Evolutionary conservation across 1,140 invertebrate species (phyloP), one percentile per base, ranked within the genome.

Genomic region (Temnothorax nylanderi): DNA sequence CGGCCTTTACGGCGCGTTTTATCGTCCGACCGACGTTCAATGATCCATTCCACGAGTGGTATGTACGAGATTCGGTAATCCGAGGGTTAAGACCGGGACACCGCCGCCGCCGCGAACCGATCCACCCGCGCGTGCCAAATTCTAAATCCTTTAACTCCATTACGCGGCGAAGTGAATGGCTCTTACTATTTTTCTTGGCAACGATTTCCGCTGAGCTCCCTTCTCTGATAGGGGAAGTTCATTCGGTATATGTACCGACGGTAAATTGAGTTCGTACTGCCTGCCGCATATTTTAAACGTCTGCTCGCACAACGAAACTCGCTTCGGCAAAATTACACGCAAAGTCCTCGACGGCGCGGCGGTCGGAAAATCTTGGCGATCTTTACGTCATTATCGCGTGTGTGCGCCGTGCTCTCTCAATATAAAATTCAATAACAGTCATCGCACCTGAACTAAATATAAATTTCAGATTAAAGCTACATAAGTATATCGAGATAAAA

Each of bases 141-240:
- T 82, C 80, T 82, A 82, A 72, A 82, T 82, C 67, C 67, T 82
- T 82, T 82, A 82, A 82, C 80, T 82, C 80, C 54, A 72, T 82
- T 82, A 82, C 65, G 80, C 37, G 67, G 67, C 54, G 41, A 82
- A 82, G 80, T 82, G 80, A 82, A 82, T 74, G 71, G 67, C 67
- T 82, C 80, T 82, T 82, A 82, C 80, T 81, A 81, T 81, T 72
- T 82, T 82, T 82, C 80, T 72, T 82, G 80, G 80, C 67, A 82
- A 72, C 80, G 54, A 82, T 82, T 72, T 82, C 80, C 78, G 78
- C 65, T 58, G 65, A 72, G 26, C 41, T 71, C 54, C 51, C 80
- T 72, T n/a, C 34, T 32, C 71, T 49, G 67, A 82, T 82, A 72
- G 65, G 65, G 65, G 37, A 56, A 71, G 80, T 60, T 82, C 67